These are phyloP conservation scores for Mionectes macconnelli DNA, from an alignment of 2,113 vertebrate genomes.

Conservation along the genomic window DNA sequence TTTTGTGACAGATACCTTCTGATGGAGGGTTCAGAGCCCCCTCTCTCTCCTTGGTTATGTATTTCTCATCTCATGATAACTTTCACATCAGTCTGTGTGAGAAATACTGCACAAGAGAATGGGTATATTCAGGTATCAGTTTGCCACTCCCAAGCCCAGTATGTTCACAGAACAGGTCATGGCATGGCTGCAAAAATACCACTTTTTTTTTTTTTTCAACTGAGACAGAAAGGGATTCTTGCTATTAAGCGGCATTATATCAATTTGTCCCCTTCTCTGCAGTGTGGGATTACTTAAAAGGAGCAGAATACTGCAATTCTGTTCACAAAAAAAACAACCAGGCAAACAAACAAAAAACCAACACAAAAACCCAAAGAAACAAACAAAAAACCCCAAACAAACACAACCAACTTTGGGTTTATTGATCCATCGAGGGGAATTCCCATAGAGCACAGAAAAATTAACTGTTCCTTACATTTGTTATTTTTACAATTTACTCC, in stretches of 20 bases:
- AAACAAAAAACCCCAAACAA: too few species aligned
- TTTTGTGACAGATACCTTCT: not conserved
- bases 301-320: not conserved
- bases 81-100: not conserved
- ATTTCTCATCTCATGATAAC: not conserved
- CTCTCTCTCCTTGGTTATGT: not conserved
- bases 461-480: not conserved
- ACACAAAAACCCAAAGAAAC: not conserved
- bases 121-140: not conserved
- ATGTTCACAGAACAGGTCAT: not conserved
- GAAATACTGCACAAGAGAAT: fast-evolving
- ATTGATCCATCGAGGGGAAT: not conserved
- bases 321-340: not conserved
- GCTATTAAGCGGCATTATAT: not conserved
- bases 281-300: not conserved
- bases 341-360: not conserved
- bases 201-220: not conserved
- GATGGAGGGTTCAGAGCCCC: not conserved
- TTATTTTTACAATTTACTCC: not conserved
- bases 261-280: not conserved
- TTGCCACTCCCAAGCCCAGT: not conserved
- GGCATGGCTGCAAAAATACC: not conserved
- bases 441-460: not conserved
- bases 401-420: not conserved
- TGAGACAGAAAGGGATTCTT: not conserved